A percentile compares a stretch with the other conserved stretches of the same genome.
These are phyloP conservation scores for Gryllus bimaculatus DNA, from an alignment of 1,140 invertebrate species.

Conservation along the genomic window DNA sequence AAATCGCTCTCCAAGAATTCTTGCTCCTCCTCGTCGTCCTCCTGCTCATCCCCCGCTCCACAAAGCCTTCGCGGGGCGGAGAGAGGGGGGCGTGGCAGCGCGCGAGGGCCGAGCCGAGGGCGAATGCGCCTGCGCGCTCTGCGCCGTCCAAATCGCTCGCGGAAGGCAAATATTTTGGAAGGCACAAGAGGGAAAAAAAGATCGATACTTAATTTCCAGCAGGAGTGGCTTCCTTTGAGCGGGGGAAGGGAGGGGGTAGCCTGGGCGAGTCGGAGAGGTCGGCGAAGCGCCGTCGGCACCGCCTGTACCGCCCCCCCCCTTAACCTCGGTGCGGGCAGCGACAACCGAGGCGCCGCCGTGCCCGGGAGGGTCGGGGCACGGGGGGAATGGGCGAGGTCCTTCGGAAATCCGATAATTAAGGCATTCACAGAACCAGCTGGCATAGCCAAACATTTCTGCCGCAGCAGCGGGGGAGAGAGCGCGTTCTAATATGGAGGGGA, in stretches of 20 bases:
- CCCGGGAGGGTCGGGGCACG: neutral
- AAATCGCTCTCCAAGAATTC: too few relatives aligned
- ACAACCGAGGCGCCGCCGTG: neutral
- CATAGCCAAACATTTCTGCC: neutral
- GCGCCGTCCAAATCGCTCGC: neutral
- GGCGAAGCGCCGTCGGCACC: too few relatives aligned
- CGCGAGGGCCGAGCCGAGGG: too few relatives aligned
- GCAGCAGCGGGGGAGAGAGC: too few relatives aligned
- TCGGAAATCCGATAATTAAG: neutral
- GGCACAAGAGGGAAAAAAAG: neutral
- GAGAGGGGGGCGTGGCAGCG: too few relatives aligned
- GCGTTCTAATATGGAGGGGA: neutral
- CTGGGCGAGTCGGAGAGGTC: too few relatives aligned
- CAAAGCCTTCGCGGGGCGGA: too few relatives aligned
- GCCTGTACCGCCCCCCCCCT: too few relatives aligned
- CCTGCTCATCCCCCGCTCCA: too few relatives aligned
- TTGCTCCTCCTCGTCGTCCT: too few relatives aligned
- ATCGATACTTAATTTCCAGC: neutral
- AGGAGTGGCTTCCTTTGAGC: neutral
- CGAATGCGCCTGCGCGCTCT: too few relatives aligned
- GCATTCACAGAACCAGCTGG: neutral
- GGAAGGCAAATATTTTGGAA: neutral
- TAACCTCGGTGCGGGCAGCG: neutral
- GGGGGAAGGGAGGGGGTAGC: neutral
- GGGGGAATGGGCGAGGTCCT: neutral